Evolutionary conservation across 37 sponge, comb jelly and placozoan species (phyloP), one percentile per base, ranked within the genome.

Genomic region (Axinella damicornis): DNA sequence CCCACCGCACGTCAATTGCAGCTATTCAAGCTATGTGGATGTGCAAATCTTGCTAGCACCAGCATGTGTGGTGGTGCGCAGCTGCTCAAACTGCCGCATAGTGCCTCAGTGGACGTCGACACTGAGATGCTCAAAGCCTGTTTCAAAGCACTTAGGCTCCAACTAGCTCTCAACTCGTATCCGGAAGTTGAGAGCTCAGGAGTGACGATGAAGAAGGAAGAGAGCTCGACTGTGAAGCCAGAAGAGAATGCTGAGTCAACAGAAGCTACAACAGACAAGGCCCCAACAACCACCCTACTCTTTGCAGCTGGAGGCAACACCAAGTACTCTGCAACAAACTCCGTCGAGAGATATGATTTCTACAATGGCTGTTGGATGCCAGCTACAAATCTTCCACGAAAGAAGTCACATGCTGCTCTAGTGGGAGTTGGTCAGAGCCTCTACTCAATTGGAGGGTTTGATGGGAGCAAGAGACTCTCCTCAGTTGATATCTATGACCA

Each of bases 401-500:
- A 69, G 86, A 77, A 69, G 38, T 77, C 86, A 22, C 86, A 85
- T 31, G 41, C 40, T 13, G 67, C 62, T 12, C 60, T 76, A 19
- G 86, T 77, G 22, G 30, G 32, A 15, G 35, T 55, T 14, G 69
- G 78, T 27, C 52, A 53, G 37, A 77, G 31, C 30, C 57, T 85
- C 57, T 85, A 77, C 57, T 77, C 78, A 27, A 69, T 85, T 6
- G 86, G 86, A 14, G 86, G 86, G 2, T 57, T 37, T 28, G 55
- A 65, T 25, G 86, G 78, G 11, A 53, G 31, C 57, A 69, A 35
- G 31, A 20, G 78, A 20, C 59, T 85, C 37, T 53, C 78, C 2
- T 22, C 69, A 1, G 69, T 77, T 0, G 78, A 85, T 57, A 32
- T 85, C 28, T 77, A 65, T 22, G 69, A 69, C 32, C 46, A 69